Percentiles rank a stretch among this genome's conserved stretches.
Conservation (phyloP, 2,888 invertebrate genomes). For the Villa cingulata region DNA sequence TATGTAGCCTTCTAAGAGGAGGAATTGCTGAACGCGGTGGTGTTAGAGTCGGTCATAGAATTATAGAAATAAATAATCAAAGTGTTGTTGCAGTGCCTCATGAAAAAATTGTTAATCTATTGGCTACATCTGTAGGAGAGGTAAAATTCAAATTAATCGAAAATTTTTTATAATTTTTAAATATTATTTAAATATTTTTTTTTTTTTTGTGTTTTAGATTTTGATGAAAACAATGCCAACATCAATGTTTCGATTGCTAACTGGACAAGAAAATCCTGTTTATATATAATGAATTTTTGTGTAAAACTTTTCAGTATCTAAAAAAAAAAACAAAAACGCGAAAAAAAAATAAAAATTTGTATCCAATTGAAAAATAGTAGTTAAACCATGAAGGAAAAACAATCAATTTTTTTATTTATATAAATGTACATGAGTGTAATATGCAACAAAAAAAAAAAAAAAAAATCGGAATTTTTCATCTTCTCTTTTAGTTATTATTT, state of each 20-base stretch:
- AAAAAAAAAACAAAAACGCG: too few relatives aligned
- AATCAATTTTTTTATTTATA: too few relatives aligned
- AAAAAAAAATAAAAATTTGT: too few relatives aligned
- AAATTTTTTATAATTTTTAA: constrained; percentile 9
- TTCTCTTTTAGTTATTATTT: too few relatives aligned
- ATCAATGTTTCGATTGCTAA: constrained; percentile 96
- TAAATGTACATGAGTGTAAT: too few relatives aligned
- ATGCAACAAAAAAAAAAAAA: too few relatives aligned
- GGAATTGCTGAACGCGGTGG: constrained; percentile 99
- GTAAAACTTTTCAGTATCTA: too few relatives aligned
- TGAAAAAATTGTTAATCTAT: constrained; percentile 96
- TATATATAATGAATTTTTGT: constrained; percentile 60
- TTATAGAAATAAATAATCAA: constrained; percentile 99
- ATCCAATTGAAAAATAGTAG: too few relatives aligned
- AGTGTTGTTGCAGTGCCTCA: constrained; percentile 99
- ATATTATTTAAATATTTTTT: background rate
- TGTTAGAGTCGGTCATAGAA: constrained; percentile 95
- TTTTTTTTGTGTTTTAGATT: constrained; percentile 52
- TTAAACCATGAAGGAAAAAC: too few relatives aligned
- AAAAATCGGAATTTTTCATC: too few relatives aligned
- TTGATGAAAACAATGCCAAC: constrained; percentile 99
- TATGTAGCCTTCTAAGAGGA: constrained; percentile 92
- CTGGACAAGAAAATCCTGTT: constrained; percentile 98
- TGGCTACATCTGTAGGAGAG: constrained; percentile 98
- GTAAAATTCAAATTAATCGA: constrained; percentile 39